Evolutionary conservation across 2,797 vertebrate species (phyloP), one percentile per base, ranked within the genome.

Genomic region (Malacoraja senta): DNA sequence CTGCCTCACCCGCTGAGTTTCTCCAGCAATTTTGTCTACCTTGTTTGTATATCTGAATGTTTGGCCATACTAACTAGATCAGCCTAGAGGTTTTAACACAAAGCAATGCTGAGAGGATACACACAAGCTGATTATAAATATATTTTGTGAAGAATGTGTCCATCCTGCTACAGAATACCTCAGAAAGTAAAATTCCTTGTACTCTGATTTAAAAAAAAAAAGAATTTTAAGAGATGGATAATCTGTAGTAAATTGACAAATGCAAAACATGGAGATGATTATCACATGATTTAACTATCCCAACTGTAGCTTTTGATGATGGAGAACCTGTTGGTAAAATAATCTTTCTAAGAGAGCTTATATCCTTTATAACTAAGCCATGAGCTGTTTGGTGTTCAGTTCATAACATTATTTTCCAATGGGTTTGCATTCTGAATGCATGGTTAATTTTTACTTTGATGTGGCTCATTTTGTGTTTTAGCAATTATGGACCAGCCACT

Each of bases 381-480:
- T 92, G 90, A 76, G 38, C 90, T 92, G 26, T 76, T 74, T 74
- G 68, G 65, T 44, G 21, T 74, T 29, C 38, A 44, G 90, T 74
- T 76, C 38, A 92, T 53, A 71, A 32, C 13, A 76, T 26, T 76
- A n/a, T 53, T 29, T 92, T 76, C 90, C 84, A 86, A n/a, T 91
- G 26, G 17, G 26, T 72, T 38, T 93, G 90, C 21, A 92, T 81
- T 91, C 77, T 80, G 19, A n/a, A 61, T 80, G 38, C 29, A 61
- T 26, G 80, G 74, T 74, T 8, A 88, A 35, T 93, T 93, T 44
- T 93, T 61, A 93, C 90, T 79, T 58, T 71, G 26, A 93, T 93
- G 93, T 94, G 93, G 93, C 93, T 91, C 63, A 58, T 93, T 90
- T 93, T 93, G 35, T 91, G 58, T 94, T 81, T 71, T 93, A 58